Conservation (phyloP, 2,888 invertebrate genomes). For the Pseudococcus jackbeardsleyi region DNA sequence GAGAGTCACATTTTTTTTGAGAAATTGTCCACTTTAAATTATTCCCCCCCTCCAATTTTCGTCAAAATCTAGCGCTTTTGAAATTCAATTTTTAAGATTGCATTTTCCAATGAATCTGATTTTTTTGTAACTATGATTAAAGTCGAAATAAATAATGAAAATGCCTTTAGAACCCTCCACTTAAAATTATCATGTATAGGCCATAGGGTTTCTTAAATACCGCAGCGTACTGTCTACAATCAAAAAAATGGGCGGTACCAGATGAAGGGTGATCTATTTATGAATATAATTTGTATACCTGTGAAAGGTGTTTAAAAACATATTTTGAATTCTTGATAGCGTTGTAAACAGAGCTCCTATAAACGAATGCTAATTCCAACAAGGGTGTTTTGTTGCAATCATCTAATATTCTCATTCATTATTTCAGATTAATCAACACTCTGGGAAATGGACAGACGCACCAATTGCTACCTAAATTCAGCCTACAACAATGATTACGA, state of each 20-base stretch:
- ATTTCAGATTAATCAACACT: neutral
- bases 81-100: too few relatives aligned
- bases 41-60: too few relatives aligned
- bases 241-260: constrained; percentile 8
- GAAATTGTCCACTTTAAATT: too few relatives aligned
- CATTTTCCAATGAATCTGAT: too few relatives aligned
- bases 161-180: neutral
- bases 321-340: neutral
- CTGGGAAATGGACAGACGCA: constrained; percentile 46
- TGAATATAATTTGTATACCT: neutral
- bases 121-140: too few relatives aligned
- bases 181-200: neutral
- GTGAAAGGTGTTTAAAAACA: neutral
- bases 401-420: neutral
- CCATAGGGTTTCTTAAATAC: neutral
- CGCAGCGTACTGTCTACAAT: neutral
- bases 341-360: too few relatives aligned
- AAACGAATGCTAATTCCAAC: too few relatives aligned
- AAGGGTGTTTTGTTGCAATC: too few relatives aligned
- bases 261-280: constrained; percentile 17
- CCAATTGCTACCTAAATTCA: constrained; percentile 59
- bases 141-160: neutral
- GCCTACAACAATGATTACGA: constrained; percentile 59
- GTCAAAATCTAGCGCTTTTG: too few relatives aligned
- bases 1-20: too few relatives aligned